Evolutionary conservation across 2,888 invertebrate genomes (phyloP), one percentile per base, ranked within the genome.

Genomic region (Pterostichus niger): DNA sequence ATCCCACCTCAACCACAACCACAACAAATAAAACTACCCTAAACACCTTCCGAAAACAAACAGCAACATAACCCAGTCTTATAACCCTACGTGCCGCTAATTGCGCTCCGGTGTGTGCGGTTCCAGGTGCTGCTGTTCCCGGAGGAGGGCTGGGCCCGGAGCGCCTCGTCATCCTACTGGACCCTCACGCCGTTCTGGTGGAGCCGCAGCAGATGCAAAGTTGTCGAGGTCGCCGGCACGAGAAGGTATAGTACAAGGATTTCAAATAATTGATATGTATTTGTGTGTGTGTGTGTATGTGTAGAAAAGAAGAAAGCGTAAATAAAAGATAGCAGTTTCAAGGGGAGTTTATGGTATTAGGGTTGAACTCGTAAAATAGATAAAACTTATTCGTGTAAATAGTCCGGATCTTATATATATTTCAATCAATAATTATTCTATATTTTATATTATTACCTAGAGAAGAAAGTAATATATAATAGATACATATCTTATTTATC

Each of bases 61-160:
- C 49, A 49, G n/a, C 49, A 13, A 11, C 49, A 49, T 13, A 11
- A 13, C 49, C 40, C 10, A 5, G n/a, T 13, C 52, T 52, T 6
- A n/a, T 52, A 6, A 6, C 52, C 11, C n/a, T 52, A 52, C 52
- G n/a, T 24, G 40, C 40, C 40, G 15, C 56, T 56, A 56, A 56
- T 56, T 56, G 61, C 24, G 61, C 33, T 61, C n/a, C 13, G 15
- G 15, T 52, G 59, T 24, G 17, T 64, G 68, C 17, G 68, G 46
- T 87, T 88, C 40, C 91, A 95, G 95, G 95, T 96, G 86, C 92
- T 96, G 86, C 91, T 97, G 87, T 96, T 96, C 89, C 96, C 96
- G 2, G 96, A 96, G 89, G 96, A 97, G 89, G 96, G 96, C 24
- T 96, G 96, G 96, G 96, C 96, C 84, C 93, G 96, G 86, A 96